phyloP scores from a whole-genome alignment of 2,113 vertebrate species.

The Nesogale talazaci region DNA sequence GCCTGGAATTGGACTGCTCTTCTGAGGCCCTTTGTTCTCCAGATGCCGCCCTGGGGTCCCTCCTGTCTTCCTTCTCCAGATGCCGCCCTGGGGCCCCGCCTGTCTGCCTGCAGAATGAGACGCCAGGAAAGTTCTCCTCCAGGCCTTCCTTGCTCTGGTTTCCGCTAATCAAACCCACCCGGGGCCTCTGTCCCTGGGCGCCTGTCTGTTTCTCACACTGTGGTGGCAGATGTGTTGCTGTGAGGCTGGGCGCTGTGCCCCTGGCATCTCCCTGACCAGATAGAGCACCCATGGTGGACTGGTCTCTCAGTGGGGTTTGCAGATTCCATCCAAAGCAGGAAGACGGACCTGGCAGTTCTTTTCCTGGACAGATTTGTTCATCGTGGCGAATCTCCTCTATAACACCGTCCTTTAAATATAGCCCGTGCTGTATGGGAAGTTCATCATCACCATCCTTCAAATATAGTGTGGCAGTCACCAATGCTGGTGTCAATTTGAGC shows the following conservation, averaged over 20 bases:
- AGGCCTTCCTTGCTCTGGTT: background rate
- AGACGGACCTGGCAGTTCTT: background rate
- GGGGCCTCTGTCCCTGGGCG: background rate
- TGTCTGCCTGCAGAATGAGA: conserved; percentile 7
- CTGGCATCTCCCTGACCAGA: background rate
- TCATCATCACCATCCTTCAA: too few species aligned
- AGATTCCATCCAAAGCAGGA: background rate
- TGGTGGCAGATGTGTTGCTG: background rate
- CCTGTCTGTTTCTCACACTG: background rate
- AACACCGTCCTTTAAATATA: too few species aligned
- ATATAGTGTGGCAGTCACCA: too few species aligned
- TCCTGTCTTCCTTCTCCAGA: background rate
- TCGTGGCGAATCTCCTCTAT: too few species aligned
- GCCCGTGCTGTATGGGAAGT: too few species aligned
- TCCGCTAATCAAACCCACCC: background rate
- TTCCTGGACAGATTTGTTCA: too few species aligned
- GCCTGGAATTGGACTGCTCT: background rate
- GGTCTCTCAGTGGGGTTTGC: background rate
- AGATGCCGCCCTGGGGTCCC: background rate
- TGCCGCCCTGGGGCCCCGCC: background rate
- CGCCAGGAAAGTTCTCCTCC: conserved; percentile 21
- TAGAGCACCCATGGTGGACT: background rate
- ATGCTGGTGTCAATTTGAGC: too few species aligned
- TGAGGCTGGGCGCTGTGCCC: background rate
- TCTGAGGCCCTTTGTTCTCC: background rate